Percentiles rank a stretch among this genome's conserved stretches.
Conservation (phyloP, 30 jellyfish, hydroid and myxozoan species). For the Haliclystus octoradiatus region DNA sequence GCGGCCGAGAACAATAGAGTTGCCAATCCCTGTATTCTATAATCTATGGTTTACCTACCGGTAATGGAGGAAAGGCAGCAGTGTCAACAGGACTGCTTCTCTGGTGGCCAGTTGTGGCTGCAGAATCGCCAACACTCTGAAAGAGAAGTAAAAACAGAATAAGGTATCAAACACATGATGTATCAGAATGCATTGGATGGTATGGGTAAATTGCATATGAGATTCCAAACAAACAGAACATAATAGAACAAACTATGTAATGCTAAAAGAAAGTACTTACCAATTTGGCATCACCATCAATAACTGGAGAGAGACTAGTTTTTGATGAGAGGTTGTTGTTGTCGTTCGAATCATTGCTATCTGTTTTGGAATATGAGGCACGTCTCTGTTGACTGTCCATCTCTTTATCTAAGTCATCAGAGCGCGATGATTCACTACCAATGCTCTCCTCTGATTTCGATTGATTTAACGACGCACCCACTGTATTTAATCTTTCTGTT, state of each 20-base stretch:
- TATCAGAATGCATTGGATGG: too few relatives aligned
- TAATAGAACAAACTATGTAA: too few relatives aligned
- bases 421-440: not conserved
- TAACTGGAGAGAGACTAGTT: not conserved
- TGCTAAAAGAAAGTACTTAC: constrained; percentile 20
- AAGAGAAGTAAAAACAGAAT: not conserved
- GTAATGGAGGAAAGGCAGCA: constrained; percentile 58
- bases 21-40: too few relatives aligned
- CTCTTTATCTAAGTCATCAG: not conserved
- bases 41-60: too few relatives aligned
- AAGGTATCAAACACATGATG: not conserved
- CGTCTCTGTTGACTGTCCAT: not conserved
- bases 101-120: not conserved
- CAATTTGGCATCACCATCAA: constrained; percentile 86
- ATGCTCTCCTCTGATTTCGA: not conserved
- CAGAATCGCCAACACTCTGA: not conserved
- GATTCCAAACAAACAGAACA: too few relatives aligned
- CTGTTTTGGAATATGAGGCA: not conserved
- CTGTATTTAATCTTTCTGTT: not conserved
- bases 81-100: not conserved
- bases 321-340: not conserved
- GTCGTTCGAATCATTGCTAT: not conserved
- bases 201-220: too few relatives aligned
- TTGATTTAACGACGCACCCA: not conserved
- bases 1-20: too few relatives aligned